Conservation (phyloP, 1,140 invertebrate genomes). For the Drosophila kurseongensis region DNA sequence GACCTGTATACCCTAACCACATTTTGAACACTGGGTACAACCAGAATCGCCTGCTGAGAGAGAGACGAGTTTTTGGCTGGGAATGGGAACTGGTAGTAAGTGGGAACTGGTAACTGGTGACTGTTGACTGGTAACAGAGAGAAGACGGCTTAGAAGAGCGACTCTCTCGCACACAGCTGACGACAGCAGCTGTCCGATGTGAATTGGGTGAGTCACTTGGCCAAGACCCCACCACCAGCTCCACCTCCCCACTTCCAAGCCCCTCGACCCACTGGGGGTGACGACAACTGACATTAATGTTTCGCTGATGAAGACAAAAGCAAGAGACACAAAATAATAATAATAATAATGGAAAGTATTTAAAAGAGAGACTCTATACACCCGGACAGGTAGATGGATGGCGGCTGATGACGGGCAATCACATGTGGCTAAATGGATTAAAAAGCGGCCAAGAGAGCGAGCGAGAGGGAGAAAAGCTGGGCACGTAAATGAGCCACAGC, state of each 20-base stretch:
- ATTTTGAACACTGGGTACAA: slow-evolving; percentile 7
- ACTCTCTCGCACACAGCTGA: slow-evolving; percentile 41
- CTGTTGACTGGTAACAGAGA: not conserved
- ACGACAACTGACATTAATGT: slow-evolving; percentile 64
- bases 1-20: not conserved
- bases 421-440: slow-evolving; percentile 79
- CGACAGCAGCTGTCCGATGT: slow-evolving; percentile 55
- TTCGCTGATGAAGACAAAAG: slow-evolving; percentile 66
- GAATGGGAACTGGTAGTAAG: slow-evolving; percentile 24
- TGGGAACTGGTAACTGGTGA: slow-evolving; percentile 6
- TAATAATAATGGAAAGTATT: slow-evolving; percentile 82
- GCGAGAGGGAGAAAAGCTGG: slow-evolving; percentile 7
- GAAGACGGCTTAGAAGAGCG: slow-evolving; percentile 24
- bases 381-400: slow-evolving; percentile 60
- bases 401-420: slow-evolving; percentile 64
- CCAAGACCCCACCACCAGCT: not conserved
- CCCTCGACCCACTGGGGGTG: slow-evolving; percentile 8
- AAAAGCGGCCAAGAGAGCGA: slow-evolving; percentile 50
- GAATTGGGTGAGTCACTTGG: slow-evolving; percentile 55
- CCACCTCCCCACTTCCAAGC: not conserved
- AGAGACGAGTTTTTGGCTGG: slow-evolving; percentile 37
- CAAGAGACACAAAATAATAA: slow-evolving; percentile 63
- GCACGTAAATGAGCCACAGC: slow-evolving; percentile 55
- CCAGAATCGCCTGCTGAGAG: slow-evolving; percentile 47
- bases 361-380: slow-evolving; percentile 44